phyloP scores from a whole-genome alignment of 2,797 vertebrate species.

The Propithecus perrieri region DNA sequence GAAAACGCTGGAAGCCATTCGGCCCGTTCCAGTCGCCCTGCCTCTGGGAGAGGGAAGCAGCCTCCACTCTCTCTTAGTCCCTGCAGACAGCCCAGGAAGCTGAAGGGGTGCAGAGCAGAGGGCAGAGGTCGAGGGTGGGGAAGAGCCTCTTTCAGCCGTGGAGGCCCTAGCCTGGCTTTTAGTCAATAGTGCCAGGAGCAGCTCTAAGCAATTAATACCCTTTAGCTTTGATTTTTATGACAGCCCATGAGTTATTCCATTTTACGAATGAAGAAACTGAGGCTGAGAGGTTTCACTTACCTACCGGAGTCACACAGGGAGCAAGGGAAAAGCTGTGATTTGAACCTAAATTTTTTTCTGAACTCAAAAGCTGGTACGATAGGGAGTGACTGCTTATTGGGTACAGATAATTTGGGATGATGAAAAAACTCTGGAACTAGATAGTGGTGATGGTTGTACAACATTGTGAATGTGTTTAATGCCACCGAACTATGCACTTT shows the following conservation, averaged over 20 bases:
- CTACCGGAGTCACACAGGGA: neutral
- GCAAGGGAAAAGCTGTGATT: neutral
- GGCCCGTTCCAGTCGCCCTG: neutral
- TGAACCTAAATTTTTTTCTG: neutral
- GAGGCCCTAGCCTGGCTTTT: neutral
- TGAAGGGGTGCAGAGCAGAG: neutral
- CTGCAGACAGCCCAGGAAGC: neutral
- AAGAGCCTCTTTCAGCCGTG: neutral
- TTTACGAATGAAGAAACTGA: neutral
- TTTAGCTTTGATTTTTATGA: neutral
- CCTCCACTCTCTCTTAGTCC: neutral
- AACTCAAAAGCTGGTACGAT: neutral
- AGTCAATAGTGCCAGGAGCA: neutral
- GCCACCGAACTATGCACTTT: neutral
- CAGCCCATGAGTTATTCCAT: neutral
- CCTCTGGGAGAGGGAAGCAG: neutral
- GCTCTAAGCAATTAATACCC: neutral
- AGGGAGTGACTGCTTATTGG: neutral
- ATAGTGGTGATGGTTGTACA: neutral
- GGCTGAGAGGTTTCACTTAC: neutral
- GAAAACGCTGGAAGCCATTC: slow-evolving; percentile 31
- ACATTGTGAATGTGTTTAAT: neutral
- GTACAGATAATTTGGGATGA: neutral
- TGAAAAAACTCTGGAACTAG: neutral
- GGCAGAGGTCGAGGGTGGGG: neutral